These are phyloP conservation scores for Agriotes lineatus DNA, from an alignment of 2,888 invertebrate genomes.

Conservation along the genomic window DNA sequence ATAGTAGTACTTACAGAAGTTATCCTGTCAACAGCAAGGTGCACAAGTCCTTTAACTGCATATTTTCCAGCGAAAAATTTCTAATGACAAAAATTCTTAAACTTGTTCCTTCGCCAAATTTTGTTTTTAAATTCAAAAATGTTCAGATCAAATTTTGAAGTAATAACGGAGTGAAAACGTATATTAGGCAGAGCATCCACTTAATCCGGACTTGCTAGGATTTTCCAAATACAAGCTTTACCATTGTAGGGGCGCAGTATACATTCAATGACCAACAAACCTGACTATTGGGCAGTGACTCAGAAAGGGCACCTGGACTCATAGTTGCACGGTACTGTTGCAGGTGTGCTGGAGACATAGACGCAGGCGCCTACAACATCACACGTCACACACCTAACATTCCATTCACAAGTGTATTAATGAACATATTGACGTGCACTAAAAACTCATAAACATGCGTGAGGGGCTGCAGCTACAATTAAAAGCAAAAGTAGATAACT, in stretches of 20 bases:
- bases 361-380: slow-evolving; percentile 85
- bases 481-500: neutral
- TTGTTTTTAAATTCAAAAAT: no score
- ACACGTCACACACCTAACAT: slow-evolving; percentile 55
- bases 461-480: neutral
- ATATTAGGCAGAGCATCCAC: neutral
- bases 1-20: neutral
- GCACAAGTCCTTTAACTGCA: neutral
- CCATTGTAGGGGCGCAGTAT: slow-evolving; percentile 29
- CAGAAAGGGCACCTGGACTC: slow-evolving; percentile 75
- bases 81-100: no score
- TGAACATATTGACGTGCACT: slow-evolving; percentile 36
- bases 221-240: neutral
- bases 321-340: slow-evolving; percentile 79
- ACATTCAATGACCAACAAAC: slow-evolving; percentile 66
- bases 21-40: slow-evolving; percentile 7
- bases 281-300: slow-evolving; percentile 86
- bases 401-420: slow-evolving; percentile 43
- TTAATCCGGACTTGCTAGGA: slow-evolving; percentile 8
- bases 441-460: slow-evolving; percentile 24
- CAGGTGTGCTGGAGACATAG: slow-evolving; percentile 90
- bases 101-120: no score
- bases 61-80: no score
- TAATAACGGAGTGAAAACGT: no score
- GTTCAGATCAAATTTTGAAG: no score